phyloP scores from a whole-genome alignment of 2,113 vertebrate species.

The Gymnocephalus cernua region DNA sequence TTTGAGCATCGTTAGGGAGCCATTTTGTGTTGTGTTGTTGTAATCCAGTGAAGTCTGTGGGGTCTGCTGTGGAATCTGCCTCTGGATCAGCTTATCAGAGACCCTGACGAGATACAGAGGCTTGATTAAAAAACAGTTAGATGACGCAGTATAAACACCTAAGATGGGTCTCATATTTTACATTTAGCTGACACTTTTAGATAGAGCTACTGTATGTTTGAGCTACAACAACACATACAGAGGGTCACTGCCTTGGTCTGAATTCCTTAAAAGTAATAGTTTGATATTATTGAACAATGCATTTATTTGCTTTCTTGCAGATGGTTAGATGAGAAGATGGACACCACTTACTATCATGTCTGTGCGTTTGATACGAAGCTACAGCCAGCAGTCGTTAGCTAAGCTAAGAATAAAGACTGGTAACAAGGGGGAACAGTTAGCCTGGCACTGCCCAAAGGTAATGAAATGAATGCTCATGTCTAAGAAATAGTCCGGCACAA shows the following conservation, averaged over 20 bases:
- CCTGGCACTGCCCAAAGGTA: too few relatives aligned
- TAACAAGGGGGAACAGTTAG: too few relatives aligned
- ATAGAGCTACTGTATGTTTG: background rate
- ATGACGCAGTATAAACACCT: background rate
- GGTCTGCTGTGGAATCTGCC: conserved; percentile 85
- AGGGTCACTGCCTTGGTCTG: background rate
- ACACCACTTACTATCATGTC: background rate
- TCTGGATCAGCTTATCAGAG: conserved; percentile 90
- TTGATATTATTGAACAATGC: background rate
- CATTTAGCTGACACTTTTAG: background rate
- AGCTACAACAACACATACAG: background rate
- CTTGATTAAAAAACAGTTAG: conserved; percentile 18
- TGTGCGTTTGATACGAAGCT: too few relatives aligned
- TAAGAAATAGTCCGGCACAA: too few relatives aligned
- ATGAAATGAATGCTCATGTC: too few relatives aligned
- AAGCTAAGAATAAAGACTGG: too few relatives aligned
- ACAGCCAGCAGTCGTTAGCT: too few relatives aligned
- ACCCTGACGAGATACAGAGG: conserved; percentile 83
- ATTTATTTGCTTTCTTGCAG: background rate
- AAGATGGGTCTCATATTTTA: background rate
- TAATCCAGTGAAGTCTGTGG: conserved; percentile 72
- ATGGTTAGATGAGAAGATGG: background rate
- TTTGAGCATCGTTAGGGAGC: conserved; percentile 82
- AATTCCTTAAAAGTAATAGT: background rate
- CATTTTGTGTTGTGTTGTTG: conserved; percentile 77